Conservation (phyloP, 2,888 invertebrate species). For the Trissonchulus latispiculum region DNA sequence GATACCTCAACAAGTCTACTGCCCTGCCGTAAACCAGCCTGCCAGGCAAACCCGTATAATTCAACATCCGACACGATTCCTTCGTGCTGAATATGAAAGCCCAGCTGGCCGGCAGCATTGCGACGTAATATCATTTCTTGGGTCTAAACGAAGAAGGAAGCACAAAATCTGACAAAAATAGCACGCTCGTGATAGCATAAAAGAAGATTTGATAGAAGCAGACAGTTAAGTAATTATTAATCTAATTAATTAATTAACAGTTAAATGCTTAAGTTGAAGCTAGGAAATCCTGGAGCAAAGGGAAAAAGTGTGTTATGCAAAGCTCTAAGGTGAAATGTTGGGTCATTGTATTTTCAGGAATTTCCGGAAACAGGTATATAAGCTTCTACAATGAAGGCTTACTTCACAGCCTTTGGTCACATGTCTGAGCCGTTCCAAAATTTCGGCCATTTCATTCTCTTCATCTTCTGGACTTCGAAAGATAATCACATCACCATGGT, state of each 20-base stretch:
- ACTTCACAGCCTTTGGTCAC: slow-evolving; percentile 59
- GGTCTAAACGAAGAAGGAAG: slow-evolving; percentile 50
- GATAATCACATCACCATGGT: slow-evolving; percentile 82
- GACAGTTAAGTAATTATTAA: too few relatives aligned
- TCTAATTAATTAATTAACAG: too few relatives aligned
- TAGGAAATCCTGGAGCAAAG: too few relatives aligned
- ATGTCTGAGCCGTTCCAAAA: slow-evolving; percentile 65
- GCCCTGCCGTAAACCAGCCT: slow-evolving; percentile 75
- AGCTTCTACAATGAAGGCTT: too few relatives aligned
- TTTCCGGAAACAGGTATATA: too few relatives aligned
- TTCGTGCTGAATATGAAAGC: slow-evolving; percentile 49
- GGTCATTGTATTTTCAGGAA: too few relatives aligned
- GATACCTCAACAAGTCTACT: slow-evolving; percentile 69
- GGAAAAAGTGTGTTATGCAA: too few relatives aligned
- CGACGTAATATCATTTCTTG: slow-evolving; percentile 69
- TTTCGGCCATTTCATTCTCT: slow-evolving; percentile 60
- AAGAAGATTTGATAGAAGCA: too few relatives aligned
- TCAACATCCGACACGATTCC: slow-evolving; percentile 91
- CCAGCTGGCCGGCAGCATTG: slow-evolving; percentile 70
- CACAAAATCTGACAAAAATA: too few relatives aligned
- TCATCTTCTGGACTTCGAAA: slow-evolving; percentile 45
- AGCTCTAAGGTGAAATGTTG: too few relatives aligned
- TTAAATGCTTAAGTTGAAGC: too few relatives aligned
- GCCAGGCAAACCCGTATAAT: slow-evolving; percentile 51
- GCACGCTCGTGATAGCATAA: too few relatives aligned